These are phyloP conservation scores for Microplitis mediator DNA, from an alignment of 1,140 invertebrate genomes.

Conservation along the genomic window DNA sequence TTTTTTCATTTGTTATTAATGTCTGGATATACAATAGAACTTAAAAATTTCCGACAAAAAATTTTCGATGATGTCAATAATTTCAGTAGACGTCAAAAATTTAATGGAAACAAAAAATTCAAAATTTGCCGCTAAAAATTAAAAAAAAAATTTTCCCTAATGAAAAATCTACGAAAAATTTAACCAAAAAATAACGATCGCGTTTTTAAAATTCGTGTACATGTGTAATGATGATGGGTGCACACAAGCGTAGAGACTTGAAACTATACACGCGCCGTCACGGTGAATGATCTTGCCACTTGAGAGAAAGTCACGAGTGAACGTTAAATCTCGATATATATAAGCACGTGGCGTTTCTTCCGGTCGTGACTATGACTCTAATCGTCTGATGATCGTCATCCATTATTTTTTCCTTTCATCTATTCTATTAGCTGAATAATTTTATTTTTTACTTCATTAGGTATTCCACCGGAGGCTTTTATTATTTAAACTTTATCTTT, in stretches of 20 bases:
- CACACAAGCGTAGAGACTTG: not conserved
- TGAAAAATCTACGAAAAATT: too few species aligned
- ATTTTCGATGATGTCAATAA: too few species aligned
- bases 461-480: too few species aligned
- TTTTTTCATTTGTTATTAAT: too few species aligned
- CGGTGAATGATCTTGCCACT: conserved; percentile 14
- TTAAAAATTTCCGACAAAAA: too few species aligned
- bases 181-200: not conserved
- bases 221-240: not conserved
- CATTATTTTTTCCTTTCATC: not conserved
- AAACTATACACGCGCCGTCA: conserved; percentile 16
- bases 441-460: not conserved
- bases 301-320: conserved; percentile 6
- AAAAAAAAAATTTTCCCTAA: too few species aligned
- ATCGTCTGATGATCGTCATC: not conserved
- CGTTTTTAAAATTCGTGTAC: not conserved
- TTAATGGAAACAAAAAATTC: too few species aligned
- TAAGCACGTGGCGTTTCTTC: conserved; percentile 4
- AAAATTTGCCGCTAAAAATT: too few species aligned
- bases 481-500: too few species aligned
- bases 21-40: too few species aligned
- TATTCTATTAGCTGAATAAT: not conserved
- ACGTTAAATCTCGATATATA: not conserved
- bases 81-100: too few species aligned
- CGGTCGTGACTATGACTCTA: conserved; percentile 2